A percentile compares a stretch with the other conserved stretches of the same genome.
Conservation (phyloP, 2,113 vertebrate genomes). For the Chlorodrepanis virens region DNA sequence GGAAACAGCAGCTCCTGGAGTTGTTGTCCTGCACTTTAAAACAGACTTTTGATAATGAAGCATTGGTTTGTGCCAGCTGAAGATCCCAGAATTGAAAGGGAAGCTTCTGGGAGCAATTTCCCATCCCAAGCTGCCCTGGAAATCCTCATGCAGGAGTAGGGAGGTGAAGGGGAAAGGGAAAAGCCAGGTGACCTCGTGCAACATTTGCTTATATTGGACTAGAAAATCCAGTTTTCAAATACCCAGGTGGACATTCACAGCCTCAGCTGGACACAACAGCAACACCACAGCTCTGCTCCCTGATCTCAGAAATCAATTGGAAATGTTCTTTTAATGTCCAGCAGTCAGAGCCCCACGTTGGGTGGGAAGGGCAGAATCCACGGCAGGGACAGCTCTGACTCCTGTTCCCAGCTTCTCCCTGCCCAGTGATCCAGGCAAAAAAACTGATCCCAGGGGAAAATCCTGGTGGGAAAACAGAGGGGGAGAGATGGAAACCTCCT, state of each 20-base stretch:
- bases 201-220: background rate
- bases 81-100: background rate
- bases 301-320: background rate
- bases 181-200: background rate
- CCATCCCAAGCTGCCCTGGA: background rate
- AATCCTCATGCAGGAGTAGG: background rate
- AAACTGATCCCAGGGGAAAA: background rate
- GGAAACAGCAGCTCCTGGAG: background rate
- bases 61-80: background rate
- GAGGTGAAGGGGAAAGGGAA: background rate
- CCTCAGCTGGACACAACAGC: background rate
- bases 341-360: accelerated
- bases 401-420: background rate
- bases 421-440: background rate
- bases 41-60: background rate
- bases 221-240: background rate
- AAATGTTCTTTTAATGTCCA: background rate
- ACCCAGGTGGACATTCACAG: background rate
- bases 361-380: background rate
- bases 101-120: background rate
- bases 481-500: background rate
- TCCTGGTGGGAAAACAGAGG: background rate
- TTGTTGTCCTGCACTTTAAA: background rate
- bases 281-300: background rate
- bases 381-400: background rate